phyloP scores from a whole-genome alignment of 2,113 vertebrate species.

The Ceyx cyanopectus region DNA sequence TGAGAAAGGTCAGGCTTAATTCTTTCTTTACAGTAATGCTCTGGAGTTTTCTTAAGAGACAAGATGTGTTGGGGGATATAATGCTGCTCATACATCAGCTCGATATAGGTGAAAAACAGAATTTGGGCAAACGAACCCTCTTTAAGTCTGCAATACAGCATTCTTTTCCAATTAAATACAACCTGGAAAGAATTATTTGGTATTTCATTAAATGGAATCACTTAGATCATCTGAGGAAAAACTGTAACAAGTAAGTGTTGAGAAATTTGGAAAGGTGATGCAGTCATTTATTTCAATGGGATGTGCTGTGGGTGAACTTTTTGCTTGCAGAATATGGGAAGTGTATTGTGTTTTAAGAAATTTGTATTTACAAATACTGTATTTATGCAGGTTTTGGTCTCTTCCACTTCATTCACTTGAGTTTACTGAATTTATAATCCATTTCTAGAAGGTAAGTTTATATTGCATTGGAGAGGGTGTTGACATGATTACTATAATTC shows the following conservation, averaged over 20 bases:
- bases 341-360: neutral
- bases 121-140: neutral
- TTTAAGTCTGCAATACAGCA: neutral
- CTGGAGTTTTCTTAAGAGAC: neutral
- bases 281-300: neutral
- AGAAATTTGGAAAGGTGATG: neutral
- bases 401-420: neutral
- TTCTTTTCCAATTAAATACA: neutral
- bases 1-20: neutral
- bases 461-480: neutral
- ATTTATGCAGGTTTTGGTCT: neutral
- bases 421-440: neutral
- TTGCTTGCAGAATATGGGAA: neutral
- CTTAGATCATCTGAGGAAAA: neutral
- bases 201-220: neutral
- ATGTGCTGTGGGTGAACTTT: neutral
- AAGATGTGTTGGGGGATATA: neutral
- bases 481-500: neutral
- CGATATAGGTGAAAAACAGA: neutral
- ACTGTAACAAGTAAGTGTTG: neutral
- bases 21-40: neutral
- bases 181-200: neutral
- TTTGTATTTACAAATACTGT: neutral
- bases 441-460: neutral
- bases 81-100: neutral